Conservation (phyloP, 2,888 invertebrate species). For the Creontiades dilutus region DNA sequence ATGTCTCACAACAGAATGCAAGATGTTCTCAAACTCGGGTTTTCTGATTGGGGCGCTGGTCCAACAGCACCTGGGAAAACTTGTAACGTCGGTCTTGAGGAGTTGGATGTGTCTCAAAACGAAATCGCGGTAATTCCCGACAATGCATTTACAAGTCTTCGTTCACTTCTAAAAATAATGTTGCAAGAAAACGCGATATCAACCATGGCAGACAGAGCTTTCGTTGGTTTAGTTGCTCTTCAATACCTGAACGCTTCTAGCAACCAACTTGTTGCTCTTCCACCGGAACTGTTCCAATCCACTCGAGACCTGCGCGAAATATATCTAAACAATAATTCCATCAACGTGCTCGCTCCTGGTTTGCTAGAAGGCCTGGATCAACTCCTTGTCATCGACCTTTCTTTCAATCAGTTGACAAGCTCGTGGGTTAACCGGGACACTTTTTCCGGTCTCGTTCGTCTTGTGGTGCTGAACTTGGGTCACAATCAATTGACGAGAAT, state of each 20-base stretch:
- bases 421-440: conserved; percentile 91
- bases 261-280: conserved; percentile 89
- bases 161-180: conserved; percentile 88
- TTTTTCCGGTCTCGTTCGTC: conserved; percentile 90
- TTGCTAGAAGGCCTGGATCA: conserved; percentile 91
- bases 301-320: conserved; percentile 90
- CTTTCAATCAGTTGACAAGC: conserved; percentile 90
- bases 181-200: conserved; percentile 91
- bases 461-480: conserved; percentile 91
- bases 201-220: conserved; percentile 88
- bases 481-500: conserved; percentile 90
- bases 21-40: conserved; percentile 88
- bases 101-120: conserved; percentile 89
- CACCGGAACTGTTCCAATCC: conserved; percentile 89
- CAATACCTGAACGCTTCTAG: conserved; percentile 91
- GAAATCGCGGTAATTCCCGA: conserved; percentile 87
- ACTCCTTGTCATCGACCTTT: conserved; percentile 89
- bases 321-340: conserved; percentile 90
- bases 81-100: conserved; percentile 83
- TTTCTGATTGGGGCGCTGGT: conserved; percentile 86
- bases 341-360: conserved; percentile 90
- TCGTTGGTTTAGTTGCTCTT: conserved; percentile 88
- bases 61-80: conserved; percentile 84
- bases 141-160: conserved; percentile 86
- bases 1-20: conserved; percentile 90